Evolutionary conservation across 2,113 vertebrate genomes (phyloP).

Genomic region (Bubo bubo): DNA sequence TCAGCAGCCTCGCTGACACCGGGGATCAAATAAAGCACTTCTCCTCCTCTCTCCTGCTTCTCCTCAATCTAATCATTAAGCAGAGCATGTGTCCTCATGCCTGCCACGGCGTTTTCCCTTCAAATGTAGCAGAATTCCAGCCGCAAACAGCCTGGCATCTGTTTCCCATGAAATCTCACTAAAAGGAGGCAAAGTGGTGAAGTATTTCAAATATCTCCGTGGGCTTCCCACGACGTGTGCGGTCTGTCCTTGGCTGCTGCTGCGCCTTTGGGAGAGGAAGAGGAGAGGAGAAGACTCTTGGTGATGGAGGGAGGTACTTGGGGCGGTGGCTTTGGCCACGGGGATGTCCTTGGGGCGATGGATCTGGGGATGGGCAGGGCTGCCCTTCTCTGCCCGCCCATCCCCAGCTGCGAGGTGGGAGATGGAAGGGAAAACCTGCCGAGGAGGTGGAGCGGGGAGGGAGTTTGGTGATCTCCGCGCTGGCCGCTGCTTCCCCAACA

Average conservation of each 20-base stretch:
- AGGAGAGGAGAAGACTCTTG: not conserved
- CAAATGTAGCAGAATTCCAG: not conserved
- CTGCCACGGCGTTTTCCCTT: rapidly evolving
- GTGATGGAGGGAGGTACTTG: not conserved
- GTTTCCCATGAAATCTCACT: not conserved
- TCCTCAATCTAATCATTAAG: not conserved
- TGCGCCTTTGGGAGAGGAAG: not conserved
- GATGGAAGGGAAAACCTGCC: not conserved
- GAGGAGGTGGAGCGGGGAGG: rapidly evolving
- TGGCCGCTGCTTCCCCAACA: not conserved
- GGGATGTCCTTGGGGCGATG: not conserved
- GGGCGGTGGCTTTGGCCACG: not conserved
- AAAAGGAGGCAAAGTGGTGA: not conserved
- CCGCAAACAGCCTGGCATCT: not conserved
- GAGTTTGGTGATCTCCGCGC: not conserved
- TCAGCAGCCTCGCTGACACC: rapidly evolving
- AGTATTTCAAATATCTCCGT: rapidly evolving
- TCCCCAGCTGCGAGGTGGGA: not conserved
- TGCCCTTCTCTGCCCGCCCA: not conserved
- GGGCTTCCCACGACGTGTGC: not conserved
- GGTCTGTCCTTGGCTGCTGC: not conserved
- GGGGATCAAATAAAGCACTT: rapidly evolving
- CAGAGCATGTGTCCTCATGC: rapidly evolving
- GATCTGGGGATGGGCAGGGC: not conserved
- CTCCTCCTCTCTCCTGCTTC: not conserved